phyloP scores from a whole-genome alignment of 2,888 invertebrate genomes.

The Napeogenes inachia region DNA sequence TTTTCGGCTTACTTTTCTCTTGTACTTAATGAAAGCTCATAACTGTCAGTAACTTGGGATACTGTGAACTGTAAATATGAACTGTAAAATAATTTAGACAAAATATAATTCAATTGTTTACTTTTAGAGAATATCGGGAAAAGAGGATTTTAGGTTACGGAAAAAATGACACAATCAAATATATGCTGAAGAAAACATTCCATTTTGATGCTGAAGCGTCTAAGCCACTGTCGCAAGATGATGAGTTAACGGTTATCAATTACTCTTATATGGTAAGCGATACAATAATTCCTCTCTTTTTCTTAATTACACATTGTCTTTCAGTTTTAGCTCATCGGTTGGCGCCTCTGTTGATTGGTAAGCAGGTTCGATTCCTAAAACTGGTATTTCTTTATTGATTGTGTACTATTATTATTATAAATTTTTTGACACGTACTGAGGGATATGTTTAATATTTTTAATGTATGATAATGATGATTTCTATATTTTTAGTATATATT shows the following conservation, averaged over 20 bases:
- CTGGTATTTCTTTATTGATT: no score
- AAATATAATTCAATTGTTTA: neutral
- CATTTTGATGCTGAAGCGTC: conserved; percentile 72
- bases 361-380: no score
- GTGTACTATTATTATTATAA: no score
- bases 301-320: no score
- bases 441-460: no score
- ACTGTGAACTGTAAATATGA: neutral
- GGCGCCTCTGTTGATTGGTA: no score
- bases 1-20: neutral
- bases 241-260: conserved; percentile 76
- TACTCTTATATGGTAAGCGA: conserved; percentile 75
- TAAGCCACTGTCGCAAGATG: conserved; percentile 61
- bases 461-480: no score
- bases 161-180: conserved; percentile 74
- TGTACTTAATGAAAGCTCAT: neutral
- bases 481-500: no score
- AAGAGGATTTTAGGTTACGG: conserved; percentile 63
- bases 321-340: no score
- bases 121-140: conserved; percentile 64
- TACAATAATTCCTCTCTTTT: no score
- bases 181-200: conserved; percentile 69
- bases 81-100: neutral
- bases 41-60: neutral
- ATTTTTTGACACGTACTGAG: no score